phyloP scores from a whole-genome alignment of 2,888 invertebrate species.

The Patella caerulea region DNA sequence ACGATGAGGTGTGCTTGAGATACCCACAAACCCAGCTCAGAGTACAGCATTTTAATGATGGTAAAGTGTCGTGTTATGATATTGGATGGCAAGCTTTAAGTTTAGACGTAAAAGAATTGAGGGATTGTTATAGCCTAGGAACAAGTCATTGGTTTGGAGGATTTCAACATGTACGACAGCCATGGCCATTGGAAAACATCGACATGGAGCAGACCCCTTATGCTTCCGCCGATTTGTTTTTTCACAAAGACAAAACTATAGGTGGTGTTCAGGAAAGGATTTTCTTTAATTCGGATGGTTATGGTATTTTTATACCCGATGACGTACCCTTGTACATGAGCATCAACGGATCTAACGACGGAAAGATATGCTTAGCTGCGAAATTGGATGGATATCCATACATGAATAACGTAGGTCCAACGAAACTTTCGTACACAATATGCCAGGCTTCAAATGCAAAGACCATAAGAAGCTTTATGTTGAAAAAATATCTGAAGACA shows the following conservation, averaged over 20 bases:
- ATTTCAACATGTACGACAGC: constrained; percentile 82
- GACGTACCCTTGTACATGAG: constrained; percentile 83
- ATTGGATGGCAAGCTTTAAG: constrained; percentile 37
- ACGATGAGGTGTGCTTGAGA: too few relatives aligned
- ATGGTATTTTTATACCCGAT: constrained; percentile 78
- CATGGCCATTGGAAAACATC: constrained; percentile 84
- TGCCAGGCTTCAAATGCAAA: constrained; percentile 48
- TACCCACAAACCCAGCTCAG: not conserved
- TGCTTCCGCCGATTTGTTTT: constrained; percentile 50
- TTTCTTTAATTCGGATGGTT: constrained; percentile 81
- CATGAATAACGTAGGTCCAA: constrained; percentile 34
- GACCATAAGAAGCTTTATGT: constrained; percentile 70
- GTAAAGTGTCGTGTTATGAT: constrained; percentile 39
- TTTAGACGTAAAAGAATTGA: constrained; percentile 34
- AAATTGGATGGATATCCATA: constrained; percentile 51
- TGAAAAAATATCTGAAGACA: constrained; percentile 74
- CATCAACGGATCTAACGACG: constrained; percentile 77
- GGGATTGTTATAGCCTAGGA: constrained; percentile 42
- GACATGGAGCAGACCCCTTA: constrained; percentile 45
- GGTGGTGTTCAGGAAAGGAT: constrained; percentile 72
- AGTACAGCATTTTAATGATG: not conserved
- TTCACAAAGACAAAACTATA: constrained; percentile 35
- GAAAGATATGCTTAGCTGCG: constrained; percentile 41
- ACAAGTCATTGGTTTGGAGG: constrained; percentile 83
- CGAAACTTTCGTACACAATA: constrained; percentile 50